These are phyloP conservation scores for Lagopus leucura DNA, from an alignment of 2,113 vertebrate species.

Conservation along the genomic window DNA sequence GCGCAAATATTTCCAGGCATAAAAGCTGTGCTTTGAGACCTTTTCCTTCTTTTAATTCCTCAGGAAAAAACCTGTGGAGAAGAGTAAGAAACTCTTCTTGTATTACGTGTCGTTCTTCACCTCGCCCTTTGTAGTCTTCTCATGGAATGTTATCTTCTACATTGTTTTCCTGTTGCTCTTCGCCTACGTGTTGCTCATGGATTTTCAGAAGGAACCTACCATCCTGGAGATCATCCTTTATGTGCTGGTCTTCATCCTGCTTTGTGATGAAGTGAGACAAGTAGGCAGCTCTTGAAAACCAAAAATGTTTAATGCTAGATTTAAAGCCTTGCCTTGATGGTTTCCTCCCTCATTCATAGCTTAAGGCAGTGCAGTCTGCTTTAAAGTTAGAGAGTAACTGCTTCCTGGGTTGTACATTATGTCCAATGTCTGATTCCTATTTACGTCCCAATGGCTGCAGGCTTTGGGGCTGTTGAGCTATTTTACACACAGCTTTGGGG, in stretches of 20 bases:
- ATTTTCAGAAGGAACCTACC: conserved; percentile 89
- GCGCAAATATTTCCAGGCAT: neutral
- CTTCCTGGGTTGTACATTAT: neutral
- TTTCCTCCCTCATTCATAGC: rapidly evolving
- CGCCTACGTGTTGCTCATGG: conserved; percentile 90
- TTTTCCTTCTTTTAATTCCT: neutral
- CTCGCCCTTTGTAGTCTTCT: conserved; percentile 94
- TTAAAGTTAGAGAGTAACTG: neutral
- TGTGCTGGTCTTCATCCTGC: conserved; percentile 87
- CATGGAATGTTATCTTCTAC: conserved; percentile 94
- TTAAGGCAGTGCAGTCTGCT: neutral
- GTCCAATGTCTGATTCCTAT: neutral
- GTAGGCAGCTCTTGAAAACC: conserved; percentile 74
- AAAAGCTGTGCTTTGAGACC: neutral
- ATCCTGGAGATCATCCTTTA: conserved; percentile 89
- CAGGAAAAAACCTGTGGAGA: conserved; percentile 81
- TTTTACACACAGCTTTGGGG: neutral
- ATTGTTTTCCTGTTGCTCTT: conserved; percentile 94
- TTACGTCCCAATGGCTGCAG: neutral
- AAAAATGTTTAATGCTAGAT: neutral
- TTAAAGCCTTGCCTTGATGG: neutral
- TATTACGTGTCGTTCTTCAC: conserved; percentile 84
- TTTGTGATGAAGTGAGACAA: conserved; percentile 96
- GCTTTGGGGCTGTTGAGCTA: neutral
- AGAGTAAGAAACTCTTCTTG: conserved; percentile 73